Evolutionary conservation across 2,797 vertebrate genomes (phyloP), one percentile per base, ranked within the genome.

Genomic region (Alectoris magna): DNA sequence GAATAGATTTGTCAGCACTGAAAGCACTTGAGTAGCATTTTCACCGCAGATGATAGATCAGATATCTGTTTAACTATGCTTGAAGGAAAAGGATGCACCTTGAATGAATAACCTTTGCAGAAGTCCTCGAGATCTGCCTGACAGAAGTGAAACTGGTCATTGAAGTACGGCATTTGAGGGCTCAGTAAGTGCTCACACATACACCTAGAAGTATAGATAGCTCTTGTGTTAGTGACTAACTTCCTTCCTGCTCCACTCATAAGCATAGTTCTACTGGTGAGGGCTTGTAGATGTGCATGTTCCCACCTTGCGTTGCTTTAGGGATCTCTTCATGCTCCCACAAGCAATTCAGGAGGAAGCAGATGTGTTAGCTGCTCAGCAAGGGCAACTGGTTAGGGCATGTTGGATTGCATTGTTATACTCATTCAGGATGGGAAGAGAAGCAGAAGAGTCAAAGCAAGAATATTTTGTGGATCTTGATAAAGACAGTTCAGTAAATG

Each of bases 1-100:
- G 79, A 89, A 81, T 78, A 71, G 63, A 46, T 86, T 92, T 95
- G 89, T 95, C 91, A 93, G 79, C 48, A 16, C 67, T 95, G 70
- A 73, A 70, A 93, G 85, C 0, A 0, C 68, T 90, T 59, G 58
- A 64, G 73, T 19, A 14, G 48, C 36, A 70, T 88, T 96, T 82
- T 79, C 49, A 24, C 17, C 83, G 82, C 46, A 56, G 82, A 56
- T 87, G 62, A 56, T 44, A 68, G 79, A 67, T 51, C 83, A 81
- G 83, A 86, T 78, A 67, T 23, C 36, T n/a, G 18, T 79, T 84
- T 81, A 85, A 38, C 72, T 88, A 7, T 68, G 85, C 82, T 60
- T 51, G 39, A 76, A 79, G 76, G 64, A 68, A 84, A 81, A 77
- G 18, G 67, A 8, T n/a, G 34, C 78, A 73, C 82, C 76, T 89